Evolutionary conservation across 1,140 invertebrate species (phyloP).

Genomic region (Bombus ignitus): DNA sequence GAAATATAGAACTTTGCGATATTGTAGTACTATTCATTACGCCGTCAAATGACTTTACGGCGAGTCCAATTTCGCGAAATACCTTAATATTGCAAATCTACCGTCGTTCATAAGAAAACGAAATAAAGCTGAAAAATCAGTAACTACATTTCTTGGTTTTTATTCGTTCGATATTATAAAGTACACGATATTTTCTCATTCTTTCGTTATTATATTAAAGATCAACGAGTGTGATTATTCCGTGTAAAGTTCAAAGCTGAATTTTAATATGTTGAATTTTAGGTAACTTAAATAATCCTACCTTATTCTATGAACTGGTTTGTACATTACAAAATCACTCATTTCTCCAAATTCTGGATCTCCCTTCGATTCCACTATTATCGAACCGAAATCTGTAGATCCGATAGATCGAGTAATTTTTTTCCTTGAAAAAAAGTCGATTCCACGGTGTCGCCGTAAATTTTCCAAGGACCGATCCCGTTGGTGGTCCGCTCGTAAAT

Average conservation of each 20-base stretch:
- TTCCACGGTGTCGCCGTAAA: slow-evolving; percentile 45
- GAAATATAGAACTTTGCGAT: neutral
- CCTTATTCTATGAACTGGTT: no score
- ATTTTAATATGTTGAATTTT: neutral
- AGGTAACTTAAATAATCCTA: neutral
- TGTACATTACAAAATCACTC: no score
- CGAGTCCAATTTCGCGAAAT: neutral
- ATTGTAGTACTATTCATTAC: neutral
- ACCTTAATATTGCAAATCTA: neutral
- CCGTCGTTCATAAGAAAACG: neutral
- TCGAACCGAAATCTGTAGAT: slow-evolving; percentile 1
- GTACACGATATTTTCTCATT: no score
- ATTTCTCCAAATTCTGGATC: neutral
- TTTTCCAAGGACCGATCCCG: slow-evolving; percentile 33
- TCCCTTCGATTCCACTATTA: neutral
- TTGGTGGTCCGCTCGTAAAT: slow-evolving; percentile 58
- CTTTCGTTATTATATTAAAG: neutral
- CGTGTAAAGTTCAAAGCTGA: neutral
- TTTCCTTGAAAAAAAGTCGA: slow-evolving; percentile 2
- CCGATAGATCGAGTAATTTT: neutral
- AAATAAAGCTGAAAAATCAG: no score
- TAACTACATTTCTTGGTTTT: no score
- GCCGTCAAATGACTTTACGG: neutral
- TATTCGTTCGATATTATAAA: no score
- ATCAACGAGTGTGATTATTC: neutral